phyloP scores from a whole-genome alignment of 2,888 invertebrate genomes.

The Apoda limacodes region DNA sequence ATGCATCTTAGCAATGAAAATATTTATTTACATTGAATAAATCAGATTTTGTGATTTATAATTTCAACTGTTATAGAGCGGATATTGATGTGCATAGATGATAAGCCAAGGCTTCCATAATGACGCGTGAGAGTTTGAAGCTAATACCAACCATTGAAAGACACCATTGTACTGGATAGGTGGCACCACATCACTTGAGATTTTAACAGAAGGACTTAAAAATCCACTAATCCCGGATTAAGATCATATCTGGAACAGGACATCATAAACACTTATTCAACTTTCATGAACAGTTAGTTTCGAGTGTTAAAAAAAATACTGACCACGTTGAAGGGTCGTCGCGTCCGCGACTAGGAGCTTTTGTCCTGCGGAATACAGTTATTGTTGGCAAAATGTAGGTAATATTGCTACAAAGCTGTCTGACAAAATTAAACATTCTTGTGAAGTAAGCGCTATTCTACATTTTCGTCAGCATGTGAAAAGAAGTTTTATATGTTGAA shows the following conservation, averaged over 20 bases:
- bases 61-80: no score
- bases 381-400: slow-evolving; percentile 63
- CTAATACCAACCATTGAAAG: slow-evolving; percentile 28
- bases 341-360: slow-evolving; percentile 26
- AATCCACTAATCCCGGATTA: slow-evolving; percentile 54
- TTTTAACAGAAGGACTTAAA: slow-evolving; percentile 46
- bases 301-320: slow-evolving; percentile 36
- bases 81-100: no score
- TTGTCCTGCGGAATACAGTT: slow-evolving; percentile 47
- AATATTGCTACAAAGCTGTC: slow-evolving; percentile 29
- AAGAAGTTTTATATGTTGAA: no score
- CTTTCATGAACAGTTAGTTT: slow-evolving; percentile 43
- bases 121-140: slow-evolving; percentile 42
- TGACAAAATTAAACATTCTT: no score
- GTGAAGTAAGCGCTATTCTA: no score
- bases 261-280: slow-evolving; percentile 46
- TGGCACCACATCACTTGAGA: slow-evolving; percentile 43
- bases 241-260: slow-evolving; percentile 53
- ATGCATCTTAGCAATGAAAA: no score
- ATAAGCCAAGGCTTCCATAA: no score
- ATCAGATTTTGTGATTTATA: no score
- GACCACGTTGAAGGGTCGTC: slow-evolving; percentile 28
- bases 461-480: no score
- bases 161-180: slow-evolving; percentile 42
- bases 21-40: no score